Conservation (phyloP, 2,888 invertebrate genomes). For the Carpatolechia fugitivella region DNA sequence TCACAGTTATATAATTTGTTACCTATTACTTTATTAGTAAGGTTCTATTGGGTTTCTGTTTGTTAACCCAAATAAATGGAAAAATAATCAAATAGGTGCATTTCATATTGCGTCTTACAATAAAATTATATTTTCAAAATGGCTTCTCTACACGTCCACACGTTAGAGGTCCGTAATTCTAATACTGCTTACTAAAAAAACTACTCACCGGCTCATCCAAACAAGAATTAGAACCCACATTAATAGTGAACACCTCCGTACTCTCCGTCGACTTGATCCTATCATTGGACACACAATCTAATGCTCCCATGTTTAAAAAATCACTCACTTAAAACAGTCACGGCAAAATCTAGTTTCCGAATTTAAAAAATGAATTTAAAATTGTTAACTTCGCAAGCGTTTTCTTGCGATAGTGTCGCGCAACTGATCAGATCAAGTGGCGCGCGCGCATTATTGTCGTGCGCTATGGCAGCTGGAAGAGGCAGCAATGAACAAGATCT, state of each 20-base stretch:
- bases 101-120: too few relatives aligned
- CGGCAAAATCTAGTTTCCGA: background rate
- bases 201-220: conserved; percentile 49
- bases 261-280: conserved; percentile 57
- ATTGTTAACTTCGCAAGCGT: conserved; percentile 1
- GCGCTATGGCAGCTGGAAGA: background rate
- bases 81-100: too few relatives aligned
- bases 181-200: too few relatives aligned
- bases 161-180: too few relatives aligned
- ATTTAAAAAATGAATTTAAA: background rate
- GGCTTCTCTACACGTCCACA: too few relatives aligned
- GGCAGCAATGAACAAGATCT: background rate
- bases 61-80: too few relatives aligned
- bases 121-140: too few relatives aligned
- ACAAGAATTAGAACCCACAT: conserved; percentile 44
- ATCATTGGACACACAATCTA: conserved; percentile 54
- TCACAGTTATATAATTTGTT: too few relatives aligned
- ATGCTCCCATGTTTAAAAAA: conserved; percentile 43
- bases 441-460: background rate
- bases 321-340: background rate
- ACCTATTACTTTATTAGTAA: too few relatives aligned
- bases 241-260: conserved; percentile 60
- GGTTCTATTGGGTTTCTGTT: too few relatives aligned
- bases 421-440: background rate
- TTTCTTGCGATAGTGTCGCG: background rate